Evolutionary conservation across 92 coral and sea anemone species (phyloP).

Genomic region (Epizoanthus rinbou): DNA sequence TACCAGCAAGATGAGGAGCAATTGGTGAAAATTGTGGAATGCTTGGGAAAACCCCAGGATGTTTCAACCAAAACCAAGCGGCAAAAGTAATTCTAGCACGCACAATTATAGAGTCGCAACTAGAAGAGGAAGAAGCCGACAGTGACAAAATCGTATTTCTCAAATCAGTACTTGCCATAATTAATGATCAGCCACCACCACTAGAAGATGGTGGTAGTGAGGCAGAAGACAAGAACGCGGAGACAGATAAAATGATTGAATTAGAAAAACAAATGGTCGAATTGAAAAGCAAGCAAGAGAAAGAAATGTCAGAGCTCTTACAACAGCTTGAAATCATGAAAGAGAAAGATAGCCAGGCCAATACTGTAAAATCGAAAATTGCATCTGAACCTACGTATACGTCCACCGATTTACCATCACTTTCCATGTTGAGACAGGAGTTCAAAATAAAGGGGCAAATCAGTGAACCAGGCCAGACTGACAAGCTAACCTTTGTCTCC

Average conservation of each 20-base stretch:
- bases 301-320: constrained; percentile 25
- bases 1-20: constrained; percentile 42
- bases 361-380: too few relatives aligned
- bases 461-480: constrained; percentile 55
- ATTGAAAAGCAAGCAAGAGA: constrained; percentile 19
- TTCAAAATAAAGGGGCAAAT: constrained; percentile 53
- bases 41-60: constrained; percentile 21
- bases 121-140: constrained; percentile 36
- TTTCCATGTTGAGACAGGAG: not conserved
- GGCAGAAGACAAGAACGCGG: not conserved
- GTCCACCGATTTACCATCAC: too few relatives aligned
- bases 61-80: constrained; percentile 26
- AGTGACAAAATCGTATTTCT: constrained; percentile 30
- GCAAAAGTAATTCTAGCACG: constrained; percentile 26
- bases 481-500: constrained; percentile 59
- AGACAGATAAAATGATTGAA: constrained; percentile 3
- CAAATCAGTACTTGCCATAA: not conserved
- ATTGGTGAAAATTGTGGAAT: constrained; percentile 40
- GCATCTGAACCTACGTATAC: too few relatives aligned
- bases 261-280: constrained; percentile 17
- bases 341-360: not conserved
- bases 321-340: constrained; percentile 15
- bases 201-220: not conserved
- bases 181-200: constrained; percentile 39
- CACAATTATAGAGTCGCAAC: constrained; percentile 3